phyloP scores from a whole-genome alignment of 2,113 vertebrate genomes.

The Psittacula cyanocephala region DNA sequence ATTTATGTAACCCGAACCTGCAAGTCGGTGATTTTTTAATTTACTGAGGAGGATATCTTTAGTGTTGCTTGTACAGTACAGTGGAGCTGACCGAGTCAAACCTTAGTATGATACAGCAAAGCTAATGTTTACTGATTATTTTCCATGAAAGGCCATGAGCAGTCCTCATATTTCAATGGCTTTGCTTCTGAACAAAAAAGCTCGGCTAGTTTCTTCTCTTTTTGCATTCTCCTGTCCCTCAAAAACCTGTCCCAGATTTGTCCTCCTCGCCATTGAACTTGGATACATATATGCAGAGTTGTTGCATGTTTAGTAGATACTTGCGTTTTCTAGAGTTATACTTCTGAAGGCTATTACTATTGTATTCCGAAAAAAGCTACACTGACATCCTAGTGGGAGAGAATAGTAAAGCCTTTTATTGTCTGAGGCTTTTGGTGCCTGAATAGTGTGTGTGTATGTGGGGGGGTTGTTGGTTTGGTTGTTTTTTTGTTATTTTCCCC shows the following conservation, averaged over 20 bases:
- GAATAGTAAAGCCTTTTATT: neutral
- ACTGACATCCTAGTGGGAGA: neutral
- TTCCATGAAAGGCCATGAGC: neutral
- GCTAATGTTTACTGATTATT: neutral
- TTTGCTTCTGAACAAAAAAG: neutral
- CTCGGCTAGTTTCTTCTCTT: neutral
- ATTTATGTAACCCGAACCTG: neutral
- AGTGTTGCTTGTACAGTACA: neutral
- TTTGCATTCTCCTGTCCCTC: neutral
- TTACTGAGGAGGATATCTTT: neutral
- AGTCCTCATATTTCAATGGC: neutral
- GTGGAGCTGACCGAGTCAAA: neutral
- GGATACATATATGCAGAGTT: neutral
- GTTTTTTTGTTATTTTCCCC: neutral
- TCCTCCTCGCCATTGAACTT: neutral
- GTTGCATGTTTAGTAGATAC: neutral
- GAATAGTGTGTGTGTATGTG: neutral
- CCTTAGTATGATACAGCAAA: neutral
- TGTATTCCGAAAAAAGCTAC: neutral
- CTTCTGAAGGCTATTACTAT: neutral
- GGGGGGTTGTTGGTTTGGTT: neutral
- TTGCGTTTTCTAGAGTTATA: neutral
- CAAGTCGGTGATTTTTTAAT: neutral
- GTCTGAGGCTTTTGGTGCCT: neutral
- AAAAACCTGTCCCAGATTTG: neutral